Evolutionary conservation across 2,888 invertebrate genomes (phyloP).

Genomic region (Parnassius mnemosyne): DNA sequence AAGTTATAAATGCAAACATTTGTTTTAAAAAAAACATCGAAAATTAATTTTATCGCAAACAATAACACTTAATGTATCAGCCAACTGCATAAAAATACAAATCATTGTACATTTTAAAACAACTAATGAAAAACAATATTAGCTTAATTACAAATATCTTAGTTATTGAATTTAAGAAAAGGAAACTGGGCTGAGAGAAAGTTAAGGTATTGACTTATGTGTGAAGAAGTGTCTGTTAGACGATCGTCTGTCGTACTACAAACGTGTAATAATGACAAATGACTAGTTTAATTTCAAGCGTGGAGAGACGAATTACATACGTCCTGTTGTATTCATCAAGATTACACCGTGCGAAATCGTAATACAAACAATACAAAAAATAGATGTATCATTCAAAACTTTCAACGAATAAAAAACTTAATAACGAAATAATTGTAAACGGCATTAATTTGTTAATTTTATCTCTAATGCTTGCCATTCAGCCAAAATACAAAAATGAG

Average conservation of each 20-base stretch:
- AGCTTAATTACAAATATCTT: too few species aligned
- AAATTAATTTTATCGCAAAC: too few species aligned
- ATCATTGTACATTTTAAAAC: too few species aligned
- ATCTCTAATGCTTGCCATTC: not conserved
- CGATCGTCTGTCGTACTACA: conserved; percentile 8
- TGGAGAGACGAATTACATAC: conserved; percentile 43
- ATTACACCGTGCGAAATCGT: conserved; percentile 49
- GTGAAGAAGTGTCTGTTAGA: conserved; percentile 8
- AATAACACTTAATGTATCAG: too few species aligned
- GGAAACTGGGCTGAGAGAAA: conserved; percentile 20
- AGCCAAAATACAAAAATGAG: too few species aligned
- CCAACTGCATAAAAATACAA: too few species aligned
- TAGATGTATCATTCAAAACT: conserved; percentile 37
- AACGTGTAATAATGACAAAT: conserved; percentile 41
- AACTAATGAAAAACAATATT: too few species aligned
- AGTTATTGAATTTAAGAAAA: conserved; percentile 4
- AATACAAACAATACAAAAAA: conserved; percentile 45
- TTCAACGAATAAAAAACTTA: conserved; percentile 39
- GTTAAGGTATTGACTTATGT: conserved; percentile 21
- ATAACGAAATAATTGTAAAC: conserved; percentile 24
- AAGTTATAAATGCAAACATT: too few species aligned
- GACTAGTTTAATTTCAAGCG: conserved; percentile 48
- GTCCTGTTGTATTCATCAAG: conserved; percentile 39
- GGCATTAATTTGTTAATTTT: conserved; percentile 8
- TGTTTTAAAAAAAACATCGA: too few species aligned